These are phyloP conservation scores for Oedothorax gibbosus DNA, from an alignment of 1,140 invertebrate genomes.

Conservation along the genomic window DNA sequence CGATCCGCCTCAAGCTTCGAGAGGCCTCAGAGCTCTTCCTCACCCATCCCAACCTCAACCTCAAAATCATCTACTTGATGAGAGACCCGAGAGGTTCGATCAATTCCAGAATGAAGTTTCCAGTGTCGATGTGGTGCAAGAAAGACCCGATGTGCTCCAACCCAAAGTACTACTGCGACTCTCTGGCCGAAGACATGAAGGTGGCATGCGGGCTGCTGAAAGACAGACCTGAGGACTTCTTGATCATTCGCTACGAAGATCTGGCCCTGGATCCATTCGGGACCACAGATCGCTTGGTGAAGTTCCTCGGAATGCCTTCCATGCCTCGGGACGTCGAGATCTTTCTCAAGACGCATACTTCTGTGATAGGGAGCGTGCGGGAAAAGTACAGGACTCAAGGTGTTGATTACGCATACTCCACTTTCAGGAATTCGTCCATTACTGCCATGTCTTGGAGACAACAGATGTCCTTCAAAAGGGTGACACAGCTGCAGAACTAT, in stretches of 20 bases:
- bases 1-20: slow-evolving; percentile 41
- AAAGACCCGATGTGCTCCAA: slow-evolving; percentile 81
- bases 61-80: slow-evolving; percentile 82
- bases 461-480: slow-evolving; percentile 27
- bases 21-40: slow-evolving; percentile 35
- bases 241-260: slow-evolving; percentile 79
- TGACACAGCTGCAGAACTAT: slow-evolving; percentile 39
- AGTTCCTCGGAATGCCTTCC: slow-evolving; percentile 78
- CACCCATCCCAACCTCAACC: slow-evolving; percentile 48
- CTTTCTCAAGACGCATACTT: slow-evolving; percentile 59
- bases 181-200: slow-evolving; percentile 77
- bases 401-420: slow-evolving; percentile 45
- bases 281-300: slow-evolving; percentile 77
- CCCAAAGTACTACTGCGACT: slow-evolving; percentile 80
- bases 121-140: slow-evolving; percentile 81
- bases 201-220: slow-evolving; percentile 77
- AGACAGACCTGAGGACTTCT: slow-evolving; percentile 78
- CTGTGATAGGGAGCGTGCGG: slow-evolving; percentile 10
- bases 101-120: slow-evolving; percentile 81
- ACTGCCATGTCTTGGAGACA: slow-evolving; percentile 34
- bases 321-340: slow-evolving; percentile 23
- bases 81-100: slow-evolving; percentile 87
- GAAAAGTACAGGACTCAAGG: slow-evolving; percentile 1
- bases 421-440: slow-evolving; percentile 49
- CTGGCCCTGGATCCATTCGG: slow-evolving; percentile 81